Evolutionary conservation across 2,113 vertebrate genomes (phyloP), one percentile per base, ranked within the genome.

Genomic region (Apaloderma vittatum): DNA sequence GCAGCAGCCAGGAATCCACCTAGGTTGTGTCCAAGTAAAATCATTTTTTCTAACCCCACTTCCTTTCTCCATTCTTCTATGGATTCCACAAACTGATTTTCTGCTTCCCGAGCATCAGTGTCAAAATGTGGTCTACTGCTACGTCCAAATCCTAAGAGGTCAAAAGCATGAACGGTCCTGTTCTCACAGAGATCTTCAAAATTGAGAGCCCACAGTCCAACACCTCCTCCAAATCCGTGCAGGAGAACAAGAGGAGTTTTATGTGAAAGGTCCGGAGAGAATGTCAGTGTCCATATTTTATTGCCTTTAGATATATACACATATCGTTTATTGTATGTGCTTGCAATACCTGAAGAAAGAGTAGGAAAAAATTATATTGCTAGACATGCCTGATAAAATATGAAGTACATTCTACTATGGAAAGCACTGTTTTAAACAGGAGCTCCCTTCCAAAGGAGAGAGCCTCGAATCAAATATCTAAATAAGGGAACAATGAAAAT

Each of bases 191-290:
- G 98, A n/a, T 98, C 98, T 76, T 98, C 99, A 96, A 99, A 98
- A 97, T 99, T 99, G 90, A 99, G 98, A 76, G 98, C 99, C 99
- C 99, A 99, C 40, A 99, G 98, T 93, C 99, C 99, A 72, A 99
- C 98, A 8, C 99, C 99, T 20, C 99, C 98, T 88, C 99, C 99
- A 78, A 99, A 99, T 6, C 99, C 99, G 91, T 99, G 99, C 37
- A 99, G 98, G 52, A 99, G 98, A 94, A 99, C 98, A 93, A 99
- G 90, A 0, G 99, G 99, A 49, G 98, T 99, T 98, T 98, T 99
- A 91, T 92, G 81, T 49, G 98, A 97, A 61, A 90, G 20, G 61
- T 96, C 92, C 3, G 96, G 94, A 90, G 97, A 97, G 57, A 99
- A 98, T 2, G 79, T 98, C 95, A 99, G 95, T 2, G 99, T 99